Evolutionary conservation across 2,888 invertebrate species (phyloP), one percentile per base, ranked within the genome.

Genomic region (Chymomyza procnemis): DNA sequence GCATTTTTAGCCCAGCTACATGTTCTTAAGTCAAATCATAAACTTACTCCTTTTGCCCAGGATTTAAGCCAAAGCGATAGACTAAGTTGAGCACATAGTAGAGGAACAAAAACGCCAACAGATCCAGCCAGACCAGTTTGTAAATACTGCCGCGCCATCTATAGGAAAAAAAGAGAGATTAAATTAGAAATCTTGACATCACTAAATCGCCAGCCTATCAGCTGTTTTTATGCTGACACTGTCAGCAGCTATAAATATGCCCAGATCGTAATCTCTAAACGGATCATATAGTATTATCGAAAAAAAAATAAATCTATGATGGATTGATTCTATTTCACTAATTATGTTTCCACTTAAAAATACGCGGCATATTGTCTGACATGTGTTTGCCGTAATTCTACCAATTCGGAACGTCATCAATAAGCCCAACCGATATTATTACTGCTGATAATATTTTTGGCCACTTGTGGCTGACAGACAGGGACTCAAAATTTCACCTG

Each of bases 81-180:
- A 94, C 92, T 74, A 96, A 90, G 90, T 95, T 97, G 74, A 98
- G 93, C 52, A 93, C 86, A 88, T 97, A 96, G 90, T 97, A 98
- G 64, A 95, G 90, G 46, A 93, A 91, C 71, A 97, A 92, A 90
- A 97, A 98, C 62, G 96, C 92, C 30, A 96, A 88, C 63, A 97
- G 92, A 90, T 98, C 98, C 78, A 96, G 92, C 97, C 97, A 98
- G 72, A 98, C 95, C 78, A 98, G 92, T 91, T 98, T 98, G 93
- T 98, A 98, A 85, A 98, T 96, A 90, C 97, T 97, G 54, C 97
- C 98, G 78, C 94, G 94, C 98, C 98, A 98, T 93, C 97, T 97
- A 92, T 73, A 94, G 94, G 77, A 4, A 34, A 14, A 54, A 19
- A 21, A 18, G 5, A n/a, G 12, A 18, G 9, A 12, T 3, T 1